These are phyloP conservation scores for Cygnus olor DNA, from an alignment of 2,797 vertebrate species.

Conservation along the genomic window DNA sequence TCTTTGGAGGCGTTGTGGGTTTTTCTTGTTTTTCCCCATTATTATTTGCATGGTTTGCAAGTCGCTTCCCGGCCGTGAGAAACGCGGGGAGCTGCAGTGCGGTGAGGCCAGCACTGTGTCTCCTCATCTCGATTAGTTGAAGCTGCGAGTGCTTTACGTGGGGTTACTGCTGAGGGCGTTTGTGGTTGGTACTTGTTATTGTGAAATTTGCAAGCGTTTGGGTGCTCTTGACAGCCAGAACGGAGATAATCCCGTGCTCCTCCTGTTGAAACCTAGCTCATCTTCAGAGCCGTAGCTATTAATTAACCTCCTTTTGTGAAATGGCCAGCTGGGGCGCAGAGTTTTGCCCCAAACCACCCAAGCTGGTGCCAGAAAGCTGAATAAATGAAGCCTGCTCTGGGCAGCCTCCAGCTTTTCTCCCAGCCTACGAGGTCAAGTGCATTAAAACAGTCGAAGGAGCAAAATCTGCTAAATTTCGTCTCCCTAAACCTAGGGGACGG, in stretches of 20 bases:
- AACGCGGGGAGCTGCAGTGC: neutral
- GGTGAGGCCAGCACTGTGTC: neutral
- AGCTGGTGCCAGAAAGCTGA: too few relatives aligned
- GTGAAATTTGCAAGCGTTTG: neutral
- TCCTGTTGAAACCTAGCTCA: neutral
- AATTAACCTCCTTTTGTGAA: neutral
- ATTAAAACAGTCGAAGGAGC: neutral
- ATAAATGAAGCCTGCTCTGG: neutral
- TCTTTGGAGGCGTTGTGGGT: neutral
- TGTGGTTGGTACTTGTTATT: neutral
- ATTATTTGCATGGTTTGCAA: neutral
- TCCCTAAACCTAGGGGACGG: fast-evolving
- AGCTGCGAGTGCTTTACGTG: neutral
- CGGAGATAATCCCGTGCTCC: neutral
- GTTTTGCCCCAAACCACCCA: fast-evolving
- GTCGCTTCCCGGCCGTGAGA: fast-evolving
- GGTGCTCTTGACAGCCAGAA: neutral
- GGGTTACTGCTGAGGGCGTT: neutral
- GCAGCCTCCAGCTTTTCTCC: neutral
- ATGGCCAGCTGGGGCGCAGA: neutral
- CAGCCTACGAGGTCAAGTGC: fast-evolving
- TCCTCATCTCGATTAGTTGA: neutral
- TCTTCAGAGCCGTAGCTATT: fast-evolving
- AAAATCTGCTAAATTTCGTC: neutral
- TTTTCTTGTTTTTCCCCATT: neutral